Conservation (phyloP, 2,797 vertebrate genomes). For the Lateolabrax maculatus region DNA sequence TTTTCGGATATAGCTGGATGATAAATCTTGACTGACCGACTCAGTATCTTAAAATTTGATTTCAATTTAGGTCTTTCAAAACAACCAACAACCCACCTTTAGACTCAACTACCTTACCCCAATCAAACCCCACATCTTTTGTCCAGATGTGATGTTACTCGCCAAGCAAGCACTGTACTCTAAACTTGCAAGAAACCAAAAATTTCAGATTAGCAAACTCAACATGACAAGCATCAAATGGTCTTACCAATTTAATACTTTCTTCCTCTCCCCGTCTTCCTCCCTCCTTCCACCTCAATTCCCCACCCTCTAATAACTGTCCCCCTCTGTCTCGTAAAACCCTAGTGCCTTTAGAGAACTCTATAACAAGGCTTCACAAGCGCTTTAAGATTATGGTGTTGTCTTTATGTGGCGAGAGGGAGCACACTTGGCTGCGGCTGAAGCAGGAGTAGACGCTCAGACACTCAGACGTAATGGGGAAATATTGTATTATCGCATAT, state of each 20-base stretch:
- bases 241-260: slow-evolving; percentile 49
- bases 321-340: slow-evolving; percentile 80
- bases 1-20: slow-evolving; percentile 19
- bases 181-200: slow-evolving; percentile 57
- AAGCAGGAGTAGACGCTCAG: slow-evolving; percentile 44
- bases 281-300: slow-evolving; percentile 44
- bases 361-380: slow-evolving; percentile 85
- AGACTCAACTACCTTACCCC: slow-evolving; percentile 37
- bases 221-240: slow-evolving; percentile 54
- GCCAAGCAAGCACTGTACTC: slow-evolving; percentile 37
- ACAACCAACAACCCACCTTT: slow-evolving; percentile 67
- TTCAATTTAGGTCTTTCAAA: slow-evolving; percentile 66
- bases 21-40: slow-evolving; percentile 44
- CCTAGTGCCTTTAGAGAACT: slow-evolving; percentile 81
- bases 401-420: slow-evolving; percentile 77
- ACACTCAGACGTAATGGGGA: slow-evolving; percentile 49
- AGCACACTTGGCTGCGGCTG: slow-evolving; percentile 58
- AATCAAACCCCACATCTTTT: slow-evolving; percentile 68
- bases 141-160: slow-evolving; percentile 72
- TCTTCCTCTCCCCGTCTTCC: slow-evolving; percentile 30
- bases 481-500: slow-evolving; percentile 48
- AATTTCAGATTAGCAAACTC: slow-evolving; percentile 64
- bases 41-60: slow-evolving; percentile 44
- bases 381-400: slow-evolving; percentile 81
- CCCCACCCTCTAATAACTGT: slow-evolving; percentile 73